These are phyloP conservation scores for Serinus canaria DNA, from an alignment of 2,113 vertebrate species.

Conservation along the genomic window DNA sequence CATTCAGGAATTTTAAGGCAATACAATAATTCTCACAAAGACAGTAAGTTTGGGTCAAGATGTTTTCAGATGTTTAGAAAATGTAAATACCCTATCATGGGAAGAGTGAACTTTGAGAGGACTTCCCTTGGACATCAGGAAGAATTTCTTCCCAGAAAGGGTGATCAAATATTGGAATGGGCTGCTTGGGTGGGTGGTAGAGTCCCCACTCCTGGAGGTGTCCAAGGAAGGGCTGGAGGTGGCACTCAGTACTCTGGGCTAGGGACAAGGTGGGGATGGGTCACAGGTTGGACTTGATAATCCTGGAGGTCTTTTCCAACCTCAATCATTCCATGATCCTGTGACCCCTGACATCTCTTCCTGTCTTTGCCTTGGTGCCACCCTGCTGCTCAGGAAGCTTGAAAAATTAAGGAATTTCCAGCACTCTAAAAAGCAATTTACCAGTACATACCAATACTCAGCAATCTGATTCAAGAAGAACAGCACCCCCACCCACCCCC, in stretches of 20 bases:
- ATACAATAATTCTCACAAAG: background rate
- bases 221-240: background rate
- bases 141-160: background rate
- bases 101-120: background rate
- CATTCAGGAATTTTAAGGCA: background rate
- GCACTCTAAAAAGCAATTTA: background rate
- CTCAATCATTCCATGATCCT: background rate
- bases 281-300: fast-evolving
- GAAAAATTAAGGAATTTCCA: background rate
- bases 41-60: background rate
- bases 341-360: background rate
- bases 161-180: background rate
- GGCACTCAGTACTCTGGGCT: background rate
- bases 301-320: background rate
- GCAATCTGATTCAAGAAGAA: background rate
- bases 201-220: background rate
- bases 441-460: background rate
- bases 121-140: background rate
- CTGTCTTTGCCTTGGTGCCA: background rate
- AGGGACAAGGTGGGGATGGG: background rate
- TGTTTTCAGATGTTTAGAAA: background rate
- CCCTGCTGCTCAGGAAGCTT: background rate
- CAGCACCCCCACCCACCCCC: fast-evolving
- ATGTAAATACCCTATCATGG: fast-evolving
- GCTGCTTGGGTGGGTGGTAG: background rate